Base-by-base conservation (phyloP, 2,888 invertebrate genomes). In the Pterostichus niger region DNA sequence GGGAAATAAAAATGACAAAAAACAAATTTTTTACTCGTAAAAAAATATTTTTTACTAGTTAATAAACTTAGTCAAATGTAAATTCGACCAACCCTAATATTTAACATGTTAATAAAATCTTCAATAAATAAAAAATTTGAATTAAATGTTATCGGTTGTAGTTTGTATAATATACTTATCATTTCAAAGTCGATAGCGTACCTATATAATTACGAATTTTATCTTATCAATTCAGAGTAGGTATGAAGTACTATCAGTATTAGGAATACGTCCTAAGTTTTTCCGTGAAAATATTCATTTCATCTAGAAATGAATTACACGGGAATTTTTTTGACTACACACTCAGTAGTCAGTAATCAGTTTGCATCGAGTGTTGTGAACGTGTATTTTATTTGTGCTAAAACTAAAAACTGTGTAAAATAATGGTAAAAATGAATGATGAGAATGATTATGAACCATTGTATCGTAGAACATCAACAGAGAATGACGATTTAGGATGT, bases 391-490 rank as follows among this genome's bases (percentile, higher is more conserved):
- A 5, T 44, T 40, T 59, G 61, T n/a, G 3, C 4, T 31, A 6
- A 31, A 61, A 6, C 17, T 44, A 75, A 56, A 56, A 17, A 56
- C 9, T 31, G 44, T 11, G n/a, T 6, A 6, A 44, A 59, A 59
- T 61, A 11, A 24, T 78, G 40, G 44, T 24, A 10, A 24, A 78
- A 78, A 78, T 78, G 44, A 13, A 31, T 7, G 24, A 61, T 10
- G 61, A 78, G 2, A 35, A 17, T 24, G 78, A 56, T 15, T 59
- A 78, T 31, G 46, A 59, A 71, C 44, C 13, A 44, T 71, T 56
- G 61, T 78, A 61, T 17, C 35, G 40, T 15, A 15, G 44, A 40
- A 10, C 10, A 17, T 5, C 24, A 44, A 9, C 40, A 6, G 10
- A 35, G 5, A 76, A 17, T 10, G 15, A 59, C n/a, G 17, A 24